phyloP scores from a whole-genome alignment of 2,797 vertebrate genomes.

The Xyrichtys novacula region DNA sequence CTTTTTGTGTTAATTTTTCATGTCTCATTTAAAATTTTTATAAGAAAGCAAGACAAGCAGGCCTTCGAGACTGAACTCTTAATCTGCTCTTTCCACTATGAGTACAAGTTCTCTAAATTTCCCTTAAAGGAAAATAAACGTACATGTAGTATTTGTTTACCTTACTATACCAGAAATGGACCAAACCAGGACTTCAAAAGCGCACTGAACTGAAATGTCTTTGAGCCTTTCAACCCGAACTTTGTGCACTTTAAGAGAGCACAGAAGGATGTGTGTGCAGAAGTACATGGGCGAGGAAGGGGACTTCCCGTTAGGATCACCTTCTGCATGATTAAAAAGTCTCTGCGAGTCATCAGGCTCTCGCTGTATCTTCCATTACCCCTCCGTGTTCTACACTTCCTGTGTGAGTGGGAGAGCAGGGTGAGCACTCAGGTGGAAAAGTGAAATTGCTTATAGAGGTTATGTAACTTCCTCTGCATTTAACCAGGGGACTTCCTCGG shows the following conservation, averaged over 20 bases:
- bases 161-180: too few relatives aligned
- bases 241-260: not conserved
- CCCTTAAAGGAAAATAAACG: too few relatives aligned
- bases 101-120: too few relatives aligned
- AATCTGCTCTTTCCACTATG: too few relatives aligned
- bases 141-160: too few relatives aligned
- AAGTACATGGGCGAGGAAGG: constrained; percentile 3
- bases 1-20: too few relatives aligned
- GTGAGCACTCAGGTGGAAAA: constrained; percentile 39
- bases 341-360: constrained; percentile 17
- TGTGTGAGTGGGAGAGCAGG: constrained; percentile 30
- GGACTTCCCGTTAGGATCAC: constrained; percentile 49
- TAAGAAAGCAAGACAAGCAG: too few relatives aligned
- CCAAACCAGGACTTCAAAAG: too few relatives aligned
- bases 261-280: not conserved
- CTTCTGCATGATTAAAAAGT: constrained; percentile 57
- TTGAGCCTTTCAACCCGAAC: too few relatives aligned
- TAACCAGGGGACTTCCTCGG: constrained; percentile 18
- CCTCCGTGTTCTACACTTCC: constrained; percentile 31
- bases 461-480: constrained; percentile 42
- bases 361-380: constrained; percentile 38
- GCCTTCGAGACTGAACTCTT: too few relatives aligned
- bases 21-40: too few relatives aligned
- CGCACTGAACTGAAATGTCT: too few relatives aligned
- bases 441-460: constrained; percentile 34